Conservation (phyloP, 92 coral and sea anemone species). For the Zoanthus gigantus region DNA sequence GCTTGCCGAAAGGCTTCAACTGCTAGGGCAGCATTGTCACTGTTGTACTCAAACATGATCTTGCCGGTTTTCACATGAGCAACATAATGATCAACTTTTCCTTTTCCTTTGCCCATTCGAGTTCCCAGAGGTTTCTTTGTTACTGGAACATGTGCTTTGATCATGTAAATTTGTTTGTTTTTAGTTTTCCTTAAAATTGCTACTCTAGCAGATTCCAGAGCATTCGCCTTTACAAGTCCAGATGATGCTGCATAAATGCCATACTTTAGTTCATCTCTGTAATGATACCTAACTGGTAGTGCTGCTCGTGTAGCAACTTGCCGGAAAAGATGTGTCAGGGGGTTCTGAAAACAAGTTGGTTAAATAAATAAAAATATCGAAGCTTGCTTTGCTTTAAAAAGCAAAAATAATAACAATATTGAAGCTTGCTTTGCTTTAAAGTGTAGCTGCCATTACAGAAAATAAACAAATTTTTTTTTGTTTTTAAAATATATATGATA, state of each 20-base stretch:
- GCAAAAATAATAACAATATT: too few species aligned
- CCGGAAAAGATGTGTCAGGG: slow-evolving; percentile 5
- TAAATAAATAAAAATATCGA: too few species aligned
- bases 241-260: slow-evolving; percentile 92
- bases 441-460: too few species aligned
- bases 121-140: slow-evolving; percentile 95
- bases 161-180: slow-evolving; percentile 83
- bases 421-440: too few species aligned
- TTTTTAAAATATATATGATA: too few species aligned
- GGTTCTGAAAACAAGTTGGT: slow-evolving; percentile 6
- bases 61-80: slow-evolving; percentile 96
- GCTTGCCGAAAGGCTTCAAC: slow-evolving; percentile 90
- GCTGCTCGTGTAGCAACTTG: slow-evolving; percentile 58
- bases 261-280: slow-evolving; percentile 86
- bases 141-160: slow-evolving; percentile 89
- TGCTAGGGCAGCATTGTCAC: slow-evolving; percentile 95
- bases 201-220: slow-evolving; percentile 92
- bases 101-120: slow-evolving; percentile 99
- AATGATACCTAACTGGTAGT: slow-evolving; percentile 81
- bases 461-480: too few species aligned
- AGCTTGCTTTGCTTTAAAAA: too few species aligned
- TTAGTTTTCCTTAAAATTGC: slow-evolving; percentile 91
- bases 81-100: slow-evolving; percentile 91
- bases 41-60: slow-evolving; percentile 88
- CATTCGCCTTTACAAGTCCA: slow-evolving; percentile 88